Base-by-base conservation (phyloP, 2,113 vertebrate genomes). In the Corythaixoides concolor region DNA sequence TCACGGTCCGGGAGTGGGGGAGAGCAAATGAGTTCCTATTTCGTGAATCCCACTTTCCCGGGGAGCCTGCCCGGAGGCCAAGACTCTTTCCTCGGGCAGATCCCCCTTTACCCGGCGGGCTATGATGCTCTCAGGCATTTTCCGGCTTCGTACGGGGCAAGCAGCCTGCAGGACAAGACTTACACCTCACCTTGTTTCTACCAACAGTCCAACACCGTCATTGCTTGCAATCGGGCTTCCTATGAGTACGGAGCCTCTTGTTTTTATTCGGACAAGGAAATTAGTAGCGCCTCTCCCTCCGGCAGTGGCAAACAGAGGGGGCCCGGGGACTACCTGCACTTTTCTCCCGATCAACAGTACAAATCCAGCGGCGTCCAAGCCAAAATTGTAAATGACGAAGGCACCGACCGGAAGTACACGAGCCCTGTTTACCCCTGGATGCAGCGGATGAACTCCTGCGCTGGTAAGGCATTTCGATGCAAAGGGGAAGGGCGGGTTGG, bases 11-110 rank as follows among this genome's bases (percentile, higher is more conserved):
- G 97, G 97, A 96, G 97, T 97, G 98, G 98, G 98, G 98, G 97
- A 97, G 98, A 97, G 98, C 98, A 98, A 98, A 98, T 98, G 98
- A 98, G 98, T 98, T 98, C 98, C 96, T 98, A 98, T 98, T 98
- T 98, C 95, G 98, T 98, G 98, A 98, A 98, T 98, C 98, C 98
- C 97, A 97, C 98, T 98, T 98, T 98, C 96, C 97, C 98, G 93
- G 98, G 98, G 97, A 98, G 98, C 97, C 97, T 98, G 97, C 97
- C 98, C 92, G 98, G 98, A 95, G 98, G 98, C 93, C 98, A 97
- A 84, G 98, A 98, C 96, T 98, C 98, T 85, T 98, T 98, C 97
- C 96, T 98, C 95, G 98, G 98, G 95, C 98, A 98, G 97, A 98
- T 98, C 90, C 98, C 98, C 94, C 96, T 98, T 78, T 98, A 98